Percentiles rank a stretch among this genome's conserved stretches.
phyloP scores from a whole-genome alignment of 2,797 vertebrate genomes.

The Serranus cabrilla region DNA sequence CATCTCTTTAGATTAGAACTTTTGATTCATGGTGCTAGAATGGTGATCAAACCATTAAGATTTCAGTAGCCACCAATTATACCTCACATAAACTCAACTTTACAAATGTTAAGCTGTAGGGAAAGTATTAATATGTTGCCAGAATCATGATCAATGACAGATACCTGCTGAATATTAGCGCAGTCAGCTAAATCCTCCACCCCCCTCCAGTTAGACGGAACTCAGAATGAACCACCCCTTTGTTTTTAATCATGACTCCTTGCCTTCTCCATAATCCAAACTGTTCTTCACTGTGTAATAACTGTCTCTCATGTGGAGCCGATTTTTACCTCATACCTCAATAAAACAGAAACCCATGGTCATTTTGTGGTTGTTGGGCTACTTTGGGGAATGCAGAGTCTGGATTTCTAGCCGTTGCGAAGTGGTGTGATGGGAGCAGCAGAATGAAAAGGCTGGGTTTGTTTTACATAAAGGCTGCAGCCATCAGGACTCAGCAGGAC shows the following conservation, averaged over 20 bases:
- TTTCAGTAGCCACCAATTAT: constrained; percentile 66
- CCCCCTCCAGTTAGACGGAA: constrained; percentile 71
- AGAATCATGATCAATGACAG: constrained; percentile 68
- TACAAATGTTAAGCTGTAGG: constrained; percentile 72
- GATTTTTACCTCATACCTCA: constrained; percentile 71
- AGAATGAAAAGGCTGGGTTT: constrained; percentile 86
- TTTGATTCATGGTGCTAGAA: constrained; percentile 60
- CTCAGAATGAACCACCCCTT: constrained; percentile 74
- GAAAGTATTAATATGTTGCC: constrained; percentile 70
- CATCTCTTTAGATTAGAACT: constrained; percentile 53
- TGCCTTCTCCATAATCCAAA: constrained; percentile 68
- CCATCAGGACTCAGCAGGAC: constrained; percentile 84
- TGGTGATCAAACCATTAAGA: constrained; percentile 66
- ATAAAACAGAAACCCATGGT: constrained; percentile 81
- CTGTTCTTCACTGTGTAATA: constrained; percentile 77
- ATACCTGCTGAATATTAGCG: constrained; percentile 70
- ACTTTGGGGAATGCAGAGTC: constrained; percentile 79
- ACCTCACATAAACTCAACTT: constrained; percentile 72
- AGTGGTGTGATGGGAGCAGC: constrained; percentile 71
- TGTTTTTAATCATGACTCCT: constrained; percentile 77
- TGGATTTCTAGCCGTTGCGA: constrained; percentile 57
- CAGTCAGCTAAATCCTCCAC: constrained; percentile 74
- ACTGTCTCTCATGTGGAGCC: constrained; percentile 76
- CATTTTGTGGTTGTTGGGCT: constrained; percentile 74
- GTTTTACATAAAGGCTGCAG: constrained; percentile 88